Evolutionary conservation across 2,113 vertebrate species (phyloP), one percentile per base, ranked within the genome.

Genomic region (Ctenodactylus gundi): DNA sequence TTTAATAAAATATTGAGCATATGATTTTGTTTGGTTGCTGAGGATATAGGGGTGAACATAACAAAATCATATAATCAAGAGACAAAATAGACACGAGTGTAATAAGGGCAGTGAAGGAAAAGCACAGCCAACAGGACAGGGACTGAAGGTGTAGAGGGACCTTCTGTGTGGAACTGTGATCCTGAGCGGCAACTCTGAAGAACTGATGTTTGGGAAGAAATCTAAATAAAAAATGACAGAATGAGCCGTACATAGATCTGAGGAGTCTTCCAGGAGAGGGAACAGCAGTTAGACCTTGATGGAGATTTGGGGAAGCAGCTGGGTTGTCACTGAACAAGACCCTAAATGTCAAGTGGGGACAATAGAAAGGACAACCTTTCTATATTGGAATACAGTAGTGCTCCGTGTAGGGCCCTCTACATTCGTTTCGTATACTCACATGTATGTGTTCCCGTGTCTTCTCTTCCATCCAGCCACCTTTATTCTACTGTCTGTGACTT

Each of bases 21-120:
- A 27, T 70, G 87, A 36, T 81, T 93, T n/a, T 92, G 72, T 84
- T 81, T 82, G 41, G 31, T 90, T 95, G 64, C 27, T 85, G 49
- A 84, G 60, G 29, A 6, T 78, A 39, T 20, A 60, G 0, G 65
- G 55, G n/a, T 65, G 14, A 88, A 64, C 62, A 58, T 80, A 25
- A 60, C 51, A 72, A 41, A 65, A 17, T 88, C 11, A 15, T 88
- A 89, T 68, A 77, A 58, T n/a, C 34, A 68, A 21, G 57, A 62
- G 76, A 51, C 8, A 76, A 78, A 90, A 62, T 25, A 78, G 23
- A 9, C 55, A n/a, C 1, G 10, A 73, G 3, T 67, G 34, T 64
- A 51, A 15, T n/a, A 62, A 80, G 55, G 17, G 18, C 4, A 53
- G 27, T n/a, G 8, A 88, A 78, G n/a, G 78, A 60, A 83, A 73